phyloP scores from a whole-genome alignment of 1,140 invertebrate genomes.

The Drepana arcuata region DNA sequence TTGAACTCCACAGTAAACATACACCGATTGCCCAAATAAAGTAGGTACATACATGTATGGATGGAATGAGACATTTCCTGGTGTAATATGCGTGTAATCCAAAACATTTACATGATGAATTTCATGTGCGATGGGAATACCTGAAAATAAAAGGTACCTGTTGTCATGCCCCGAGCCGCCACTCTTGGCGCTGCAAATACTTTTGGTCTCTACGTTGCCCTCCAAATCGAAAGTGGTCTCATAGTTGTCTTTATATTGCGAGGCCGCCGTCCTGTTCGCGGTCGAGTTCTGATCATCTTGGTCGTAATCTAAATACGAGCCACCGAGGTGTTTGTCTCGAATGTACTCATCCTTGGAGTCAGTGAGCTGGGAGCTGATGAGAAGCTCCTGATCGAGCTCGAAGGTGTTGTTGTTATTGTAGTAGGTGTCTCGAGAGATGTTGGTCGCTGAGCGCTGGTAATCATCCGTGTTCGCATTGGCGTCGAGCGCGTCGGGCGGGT shows the following conservation, averaged over 20 bases:
- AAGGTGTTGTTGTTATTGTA: constrained; percentile 64
- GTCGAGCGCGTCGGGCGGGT: constrained; percentile 35
- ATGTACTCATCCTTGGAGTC: constrained; percentile 59
- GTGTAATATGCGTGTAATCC: too few species aligned
- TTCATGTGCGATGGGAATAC: too few species aligned
- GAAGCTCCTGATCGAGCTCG: constrained; percentile 63
- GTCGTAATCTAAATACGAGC: too few species aligned
- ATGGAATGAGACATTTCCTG: too few species aligned
- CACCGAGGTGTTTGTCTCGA: constrained; percentile 47
- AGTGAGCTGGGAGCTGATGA: constrained; percentile 55
- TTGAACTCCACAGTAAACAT: too few species aligned
- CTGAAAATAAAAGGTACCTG: constrained; percentile 72
- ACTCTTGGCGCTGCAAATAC: constrained; percentile 76
- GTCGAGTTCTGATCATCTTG: constrained; percentile 37
- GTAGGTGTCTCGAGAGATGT: constrained; percentile 54
- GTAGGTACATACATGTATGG: too few species aligned
- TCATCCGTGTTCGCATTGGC: constrained; percentile 48
- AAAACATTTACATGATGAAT: too few species aligned
- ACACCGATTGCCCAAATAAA: too few species aligned
- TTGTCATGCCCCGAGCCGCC: constrained; percentile 78
- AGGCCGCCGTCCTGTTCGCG: constrained; percentile 28
- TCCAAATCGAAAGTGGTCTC: constrained; percentile 88
- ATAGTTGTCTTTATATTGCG: constrained; percentile 78
- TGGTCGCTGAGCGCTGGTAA: constrained; percentile 52
- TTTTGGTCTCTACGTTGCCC: constrained; percentile 85